Evolutionary conservation across 2,888 invertebrate species (phyloP).

Genomic region (Phlogophora meticulosa): DNA sequence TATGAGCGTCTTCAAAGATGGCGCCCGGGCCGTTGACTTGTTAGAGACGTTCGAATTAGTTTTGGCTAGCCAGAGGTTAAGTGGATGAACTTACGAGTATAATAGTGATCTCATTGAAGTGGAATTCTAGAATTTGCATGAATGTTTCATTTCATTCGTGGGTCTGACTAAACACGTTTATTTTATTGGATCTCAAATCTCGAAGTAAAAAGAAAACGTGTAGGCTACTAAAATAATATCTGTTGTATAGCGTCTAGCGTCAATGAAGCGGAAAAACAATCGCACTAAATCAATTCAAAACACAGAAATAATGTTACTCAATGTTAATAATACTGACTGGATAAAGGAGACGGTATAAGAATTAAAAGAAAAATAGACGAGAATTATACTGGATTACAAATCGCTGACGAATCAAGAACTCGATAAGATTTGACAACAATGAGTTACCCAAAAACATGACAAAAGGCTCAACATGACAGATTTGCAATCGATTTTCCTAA

Average conservation of each 20-base stretch:
- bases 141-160: constrained; percentile 24
- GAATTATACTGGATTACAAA: constrained; percentile 29
- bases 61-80: constrained; percentile 43
- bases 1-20: constrained; percentile 14
- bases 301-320: neutral
- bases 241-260: too few species aligned
- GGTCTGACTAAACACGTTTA: neutral
- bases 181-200: constrained; percentile 11
- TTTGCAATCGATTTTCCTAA: constrained; percentile 53
- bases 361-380: constrained; percentile 29
- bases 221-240: too few species aligned
- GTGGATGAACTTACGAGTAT: constrained; percentile 44
- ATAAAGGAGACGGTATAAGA: neutral
- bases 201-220: neutral
- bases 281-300: neutral
- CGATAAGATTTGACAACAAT: constrained; percentile 51
- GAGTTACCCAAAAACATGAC: constrained; percentile 39
- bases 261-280: neutral
- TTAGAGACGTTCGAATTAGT: constrained; percentile 32
- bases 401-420: constrained; percentile 31
- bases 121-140: constrained; percentile 33
- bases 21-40: constrained; percentile 29
- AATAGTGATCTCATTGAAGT: constrained; percentile 24
- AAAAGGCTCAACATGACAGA: constrained; percentile 54
- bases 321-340: constrained; percentile 13